Base-by-base conservation (phyloP, 2,888 invertebrate genomes). In the Ferdinandea cuprea region DNA sequence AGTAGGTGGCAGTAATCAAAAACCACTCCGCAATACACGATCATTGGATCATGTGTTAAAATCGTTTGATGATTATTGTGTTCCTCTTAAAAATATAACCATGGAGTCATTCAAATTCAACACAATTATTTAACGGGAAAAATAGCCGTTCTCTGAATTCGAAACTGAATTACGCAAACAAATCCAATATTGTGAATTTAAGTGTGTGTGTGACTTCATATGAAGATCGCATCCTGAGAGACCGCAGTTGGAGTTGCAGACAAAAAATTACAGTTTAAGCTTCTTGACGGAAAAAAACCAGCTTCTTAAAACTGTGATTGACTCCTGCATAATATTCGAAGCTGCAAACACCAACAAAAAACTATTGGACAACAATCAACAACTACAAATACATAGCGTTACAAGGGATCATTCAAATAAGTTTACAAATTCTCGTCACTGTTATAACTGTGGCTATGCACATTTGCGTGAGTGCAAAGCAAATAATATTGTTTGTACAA, bases 41-140 rank as follows among this genome's bases (percentile, higher is more conserved):
- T 3, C 25, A 3, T 25, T 25, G 25, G 5, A 25, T 25, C 3
- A 25, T 25, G 5, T 25, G 2, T 25, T 25, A 25, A 25, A 25
- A n/a, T 42, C 40, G 40, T 83, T 83, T 52, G 72, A 83, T 30
- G 40, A 25, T 13, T 44, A 83, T 61, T 78, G 78, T 46, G 8
- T 78, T 9, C 66, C 79, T 8, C 7, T 25, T 28, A 63, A 48
- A 21, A 81, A 19, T 21, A 13, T 58, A 6, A 32, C 61, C 0
- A 78, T 78, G 69, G 71, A 71, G 30, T 25, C 56, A 0, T 85
- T 15, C 42, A 85, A 85, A 61, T 85, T 72, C 37, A 81, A 85
- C 59, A 85, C 15, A 2, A 72, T 85, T 7, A n/a, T 59, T n/a
- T 83, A 85, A 76, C 68, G 77, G 30, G 79, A 77, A 65, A 50